Base-by-base conservation (phyloP, 2,797 vertebrate species). In the Chaetodon trifasciatus region DNA sequence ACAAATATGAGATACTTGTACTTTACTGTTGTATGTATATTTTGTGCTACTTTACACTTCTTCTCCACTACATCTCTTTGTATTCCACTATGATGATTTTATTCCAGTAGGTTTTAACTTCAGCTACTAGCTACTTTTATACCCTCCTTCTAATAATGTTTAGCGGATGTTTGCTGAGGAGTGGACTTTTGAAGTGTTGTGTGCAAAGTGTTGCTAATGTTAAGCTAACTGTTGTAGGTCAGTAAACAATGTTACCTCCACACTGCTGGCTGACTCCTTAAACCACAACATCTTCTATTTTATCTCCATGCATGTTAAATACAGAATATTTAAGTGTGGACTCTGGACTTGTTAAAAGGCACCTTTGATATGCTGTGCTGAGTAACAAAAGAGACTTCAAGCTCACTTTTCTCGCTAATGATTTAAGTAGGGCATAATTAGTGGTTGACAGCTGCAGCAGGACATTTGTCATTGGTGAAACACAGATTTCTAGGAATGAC, bases 381-480 rank as follows among this genome's bases (percentile, higher is more conserved):
- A 69, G 12, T 35, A 37, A 39, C 37, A 49, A 49, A 57, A 40
- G 1, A 89, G 84, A 91, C 76, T 90, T 91, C 81, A 91, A 74
- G 83, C 90, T 90, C 61, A 76, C 83, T 92, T 93, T 91, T 70
- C 85, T 69, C 67, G 81, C 82, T 89, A 91, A 91, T 93, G 88
- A 91, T 91, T 92, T 91, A 89, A 92, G 89, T 79, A 85, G 72
- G 71, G 32, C 60, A 68, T 91, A 92, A 93, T 93, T 93, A 94
- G 89, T 78, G 55, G 61, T 60, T 89, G 93, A 93, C 91, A 93
- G 89, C 77, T 80, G 60, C 81, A 85, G 86, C 86, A 89, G 86
- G 88, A 93, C 84, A 92, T 94, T 92, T 89, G 78, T 95, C 92
- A 91, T 86, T 61, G 67, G 68, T 86, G 61, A 82, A 87, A 87